Evolutionary conservation across 2,113 vertebrate genomes (phyloP).

Genomic region (Perccottus glenii): DNA sequence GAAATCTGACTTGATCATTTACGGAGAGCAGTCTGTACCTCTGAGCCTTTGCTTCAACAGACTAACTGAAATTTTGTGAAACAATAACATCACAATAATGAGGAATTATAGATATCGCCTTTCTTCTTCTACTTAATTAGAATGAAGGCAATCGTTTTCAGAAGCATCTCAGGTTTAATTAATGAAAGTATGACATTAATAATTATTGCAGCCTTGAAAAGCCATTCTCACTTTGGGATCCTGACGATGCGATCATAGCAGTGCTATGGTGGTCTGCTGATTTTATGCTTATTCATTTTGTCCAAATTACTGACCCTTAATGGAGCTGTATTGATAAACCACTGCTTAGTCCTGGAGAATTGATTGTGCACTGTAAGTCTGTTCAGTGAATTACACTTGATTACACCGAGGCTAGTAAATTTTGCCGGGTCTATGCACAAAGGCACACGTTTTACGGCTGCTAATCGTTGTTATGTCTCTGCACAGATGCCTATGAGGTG

Average conservation of each 20-base stretch:
- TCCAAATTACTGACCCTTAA: conserved; percentile 8
- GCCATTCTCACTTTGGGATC: conserved; percentile 19
- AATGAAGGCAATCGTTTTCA: conserved; percentile 42
- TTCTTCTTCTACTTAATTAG: conserved; percentile 49
- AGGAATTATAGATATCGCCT: conserved; percentile 25
- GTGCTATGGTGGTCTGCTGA: conserved; percentile 9
- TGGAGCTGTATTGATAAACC: conserved; percentile 20
- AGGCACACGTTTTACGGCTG: conserved; percentile 5
- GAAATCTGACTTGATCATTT: conserved; percentile 54
- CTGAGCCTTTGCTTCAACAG: neutral
- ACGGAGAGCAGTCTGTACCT: neutral
- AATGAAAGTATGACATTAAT: conserved; percentile 45
- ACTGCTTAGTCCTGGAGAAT: conserved; percentile 2
- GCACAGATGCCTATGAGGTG: conserved; percentile 8
- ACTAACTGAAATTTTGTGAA: conserved; percentile 23
- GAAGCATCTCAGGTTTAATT: conserved; percentile 49
- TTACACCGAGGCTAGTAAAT: conserved; percentile 16
- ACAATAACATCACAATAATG: conserved; percentile 39
- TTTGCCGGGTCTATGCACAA: conserved; percentile 9
- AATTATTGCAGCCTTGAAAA: conserved; percentile 41
- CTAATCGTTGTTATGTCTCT: conserved; percentile 1
- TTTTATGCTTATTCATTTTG: conserved; percentile 14
- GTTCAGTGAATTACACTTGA: conserved; percentile 12
- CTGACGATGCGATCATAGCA: conserved; percentile 12
- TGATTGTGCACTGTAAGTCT: conserved; percentile 16